Conservation (phyloP, 2,797 vertebrate genomes). For the Kryptopterus vitreolus region DNA sequence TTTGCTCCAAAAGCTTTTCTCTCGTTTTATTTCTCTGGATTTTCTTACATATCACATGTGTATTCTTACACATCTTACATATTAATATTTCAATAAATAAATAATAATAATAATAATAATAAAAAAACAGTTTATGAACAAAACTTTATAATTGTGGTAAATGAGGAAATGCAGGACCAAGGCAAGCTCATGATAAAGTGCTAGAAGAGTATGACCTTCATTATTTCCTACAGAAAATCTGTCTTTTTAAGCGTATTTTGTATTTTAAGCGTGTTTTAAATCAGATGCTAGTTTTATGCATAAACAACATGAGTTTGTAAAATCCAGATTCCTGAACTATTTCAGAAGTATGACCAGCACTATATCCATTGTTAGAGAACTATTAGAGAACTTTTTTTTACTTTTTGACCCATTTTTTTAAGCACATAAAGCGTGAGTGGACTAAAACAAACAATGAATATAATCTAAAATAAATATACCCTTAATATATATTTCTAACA, state of each 20-base stretch:
- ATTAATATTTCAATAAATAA: too few relatives aligned
- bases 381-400: neutral
- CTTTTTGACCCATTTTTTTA: neutral
- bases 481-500: neutral
- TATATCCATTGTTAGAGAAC: neutral
- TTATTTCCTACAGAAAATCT: neutral
- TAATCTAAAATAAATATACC: too few relatives aligned
- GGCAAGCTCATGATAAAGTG: too few relatives aligned
- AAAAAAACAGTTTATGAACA: neutral
- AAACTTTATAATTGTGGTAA: too few relatives aligned
- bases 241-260: neutral
- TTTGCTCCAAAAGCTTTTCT: too few relatives aligned
- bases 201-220: neutral
- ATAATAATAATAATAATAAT: neutral
- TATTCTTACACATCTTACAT: too few relatives aligned
- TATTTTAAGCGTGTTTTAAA: neutral
- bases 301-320: slow-evolving; percentile 2
- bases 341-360: slow-evolving; percentile 11
- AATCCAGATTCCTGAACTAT: neutral
- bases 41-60: too few relatives aligned
- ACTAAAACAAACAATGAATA: neutral
- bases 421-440: neutral
- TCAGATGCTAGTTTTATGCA: neutral
- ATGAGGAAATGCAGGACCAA: neutral
- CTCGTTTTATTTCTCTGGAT: too few relatives aligned